These are phyloP conservation scores for Melanchra persicariae DNA, from an alignment of 2,888 invertebrate species.

Conservation along the genomic window DNA sequence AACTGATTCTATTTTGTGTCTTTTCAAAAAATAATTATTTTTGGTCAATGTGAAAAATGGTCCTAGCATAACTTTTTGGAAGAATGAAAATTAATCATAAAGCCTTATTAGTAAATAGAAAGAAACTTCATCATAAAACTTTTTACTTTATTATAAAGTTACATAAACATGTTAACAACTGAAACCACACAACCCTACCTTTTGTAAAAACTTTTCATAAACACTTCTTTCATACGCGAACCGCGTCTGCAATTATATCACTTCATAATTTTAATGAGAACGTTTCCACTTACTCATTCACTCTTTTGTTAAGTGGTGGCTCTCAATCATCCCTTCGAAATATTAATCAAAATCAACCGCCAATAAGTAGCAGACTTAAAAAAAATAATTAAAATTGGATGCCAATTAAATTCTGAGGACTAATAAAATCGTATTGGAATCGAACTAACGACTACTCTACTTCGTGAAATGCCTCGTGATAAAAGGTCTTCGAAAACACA, in stretches of 20 bases:
- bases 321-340: constrained; percentile 60
- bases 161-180: background rate
- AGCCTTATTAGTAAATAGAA: background rate
- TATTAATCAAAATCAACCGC: constrained; percentile 64
- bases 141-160: background rate
- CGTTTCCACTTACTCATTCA: constrained; percentile 48
- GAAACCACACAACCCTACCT: background rate
- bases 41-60: background rate
- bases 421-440: constrained; percentile 89
- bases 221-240: background rate
- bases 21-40: too few relatives aligned
- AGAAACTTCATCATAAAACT: too few relatives aligned
- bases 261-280: constrained; percentile 41
- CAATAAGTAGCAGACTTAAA: constrained; percentile 66
- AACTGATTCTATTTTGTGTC: background rate
- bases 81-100: too few relatives aligned
- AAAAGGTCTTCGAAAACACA: constrained; percentile 90
- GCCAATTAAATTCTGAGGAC: constrained; percentile 88
- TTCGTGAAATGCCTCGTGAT: constrained; percentile 88
- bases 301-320: constrained; percentile 34
- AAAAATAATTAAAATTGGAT: constrained; percentile 77
- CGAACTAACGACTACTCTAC: constrained; percentile 86
- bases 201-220: constrained; percentile 2
- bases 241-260: constrained; percentile 17
- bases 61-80: too few relatives aligned